A percentile compares a stretch with the other conserved stretches of the same genome.
phyloP scores from a whole-genome alignment of 2,113 vertebrate species.

The Tauraco erythrolophus region DNA sequence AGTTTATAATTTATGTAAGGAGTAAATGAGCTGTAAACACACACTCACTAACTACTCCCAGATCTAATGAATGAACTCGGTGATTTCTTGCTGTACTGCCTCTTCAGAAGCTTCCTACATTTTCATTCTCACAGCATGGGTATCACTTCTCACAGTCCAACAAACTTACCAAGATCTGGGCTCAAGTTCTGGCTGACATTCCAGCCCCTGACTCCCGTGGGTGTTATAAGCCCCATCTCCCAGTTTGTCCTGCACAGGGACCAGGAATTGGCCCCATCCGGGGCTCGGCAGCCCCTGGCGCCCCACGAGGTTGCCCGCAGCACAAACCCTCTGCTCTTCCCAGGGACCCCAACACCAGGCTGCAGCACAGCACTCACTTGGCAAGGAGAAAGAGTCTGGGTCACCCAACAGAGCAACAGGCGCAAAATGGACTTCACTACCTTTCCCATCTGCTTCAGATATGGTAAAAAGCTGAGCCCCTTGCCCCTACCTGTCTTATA shows the following conservation, averaged over 20 bases:
- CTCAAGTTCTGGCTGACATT: not conserved
- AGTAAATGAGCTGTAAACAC: not conserved
- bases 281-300: accelerated
- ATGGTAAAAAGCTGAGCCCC: not conserved
- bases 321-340: not conserved
- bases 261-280: accelerated
- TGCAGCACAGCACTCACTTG: accelerated
- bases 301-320: accelerated
- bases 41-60: not conserved
- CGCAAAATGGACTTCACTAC: accelerated
- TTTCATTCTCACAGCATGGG: not conserved
- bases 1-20: not conserved
- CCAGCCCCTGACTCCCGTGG: accelerated
- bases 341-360: accelerated
- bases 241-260: accelerated
- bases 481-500: not conserved
- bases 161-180: not conserved
- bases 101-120: not conserved
- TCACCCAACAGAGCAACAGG: not conserved
- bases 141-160: not conserved
- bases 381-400: accelerated
- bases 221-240: not conserved
- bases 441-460: not conserved
- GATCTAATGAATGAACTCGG: not conserved
- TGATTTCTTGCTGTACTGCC: not conserved